Percentiles rank a stretch among this genome's conserved stretches.
Evolutionary conservation across 2,113 vertebrate genomes (phyloP).

Genomic region (Cochlearius cochlearius): DNA sequence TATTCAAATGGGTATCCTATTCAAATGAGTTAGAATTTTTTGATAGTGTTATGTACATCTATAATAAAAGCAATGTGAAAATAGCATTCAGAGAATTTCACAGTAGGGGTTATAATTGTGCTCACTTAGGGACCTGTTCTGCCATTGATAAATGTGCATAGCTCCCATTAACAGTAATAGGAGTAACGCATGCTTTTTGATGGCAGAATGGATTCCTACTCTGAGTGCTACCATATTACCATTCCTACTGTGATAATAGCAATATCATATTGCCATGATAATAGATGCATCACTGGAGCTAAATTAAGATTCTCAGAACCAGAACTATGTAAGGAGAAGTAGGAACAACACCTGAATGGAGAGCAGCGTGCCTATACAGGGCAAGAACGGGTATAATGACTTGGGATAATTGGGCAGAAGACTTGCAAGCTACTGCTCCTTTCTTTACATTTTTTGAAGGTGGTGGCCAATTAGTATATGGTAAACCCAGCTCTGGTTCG

Average conservation of each 20-base stretch:
- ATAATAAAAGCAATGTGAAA: constrained; percentile 65
- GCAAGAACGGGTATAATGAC: background rate
- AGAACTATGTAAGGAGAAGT: background rate
- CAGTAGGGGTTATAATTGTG: constrained; percentile 65
- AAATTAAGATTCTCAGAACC: constrained; percentile 50
- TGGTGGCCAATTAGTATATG: background rate
- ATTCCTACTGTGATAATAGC: constrained; percentile 76
- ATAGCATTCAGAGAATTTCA: constrained; percentile 58
- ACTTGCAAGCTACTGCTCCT: background rate
- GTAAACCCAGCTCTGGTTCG: background rate
- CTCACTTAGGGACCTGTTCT: constrained; percentile 64
- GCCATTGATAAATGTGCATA: constrained; percentile 53
- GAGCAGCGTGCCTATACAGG: background rate
- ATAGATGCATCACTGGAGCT: constrained; percentile 62
- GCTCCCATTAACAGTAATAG: constrained; percentile 70
- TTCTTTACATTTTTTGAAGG: background rate
- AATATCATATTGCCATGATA: constrained; percentile 58
- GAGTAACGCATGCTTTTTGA: constrained; percentile 43
- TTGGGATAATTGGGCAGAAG: background rate
- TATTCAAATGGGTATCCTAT: constrained; percentile 42
- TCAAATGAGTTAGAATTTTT: constrained; percentile 46
- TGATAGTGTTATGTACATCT: constrained; percentile 34
- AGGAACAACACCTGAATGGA: background rate
- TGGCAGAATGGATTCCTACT: constrained; percentile 65
- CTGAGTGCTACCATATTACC: constrained; percentile 58